Conservation (phyloP, 2,113 vertebrate genomes). For the Sylvia atricapilla region DNA sequence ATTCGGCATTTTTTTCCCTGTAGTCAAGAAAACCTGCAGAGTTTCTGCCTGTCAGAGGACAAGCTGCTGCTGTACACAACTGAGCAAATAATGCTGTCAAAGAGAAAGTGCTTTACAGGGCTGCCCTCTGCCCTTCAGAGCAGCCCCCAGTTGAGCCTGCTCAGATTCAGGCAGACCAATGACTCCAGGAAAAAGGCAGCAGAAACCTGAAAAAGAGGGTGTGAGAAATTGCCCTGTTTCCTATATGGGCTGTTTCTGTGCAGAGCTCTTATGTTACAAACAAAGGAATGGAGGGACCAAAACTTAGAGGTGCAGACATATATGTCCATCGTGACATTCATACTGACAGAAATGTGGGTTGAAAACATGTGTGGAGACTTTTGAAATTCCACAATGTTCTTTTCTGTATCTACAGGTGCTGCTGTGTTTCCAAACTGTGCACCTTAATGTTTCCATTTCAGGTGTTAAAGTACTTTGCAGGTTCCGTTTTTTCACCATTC, state of each 20-base stretch:
- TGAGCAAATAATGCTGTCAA: neutral
- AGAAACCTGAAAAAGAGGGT: neutral
- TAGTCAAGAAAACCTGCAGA: neutral
- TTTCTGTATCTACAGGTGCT: neutral
- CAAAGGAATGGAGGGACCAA: neutral
- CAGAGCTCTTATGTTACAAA: neutral
- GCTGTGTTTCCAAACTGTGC: neutral
- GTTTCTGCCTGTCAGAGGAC: neutral
- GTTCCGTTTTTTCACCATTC: neutral
- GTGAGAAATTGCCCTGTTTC: neutral
- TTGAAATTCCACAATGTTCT: neutral
- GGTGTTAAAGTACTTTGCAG: neutral
- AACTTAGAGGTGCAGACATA: neutral
- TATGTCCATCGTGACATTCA: neutral
- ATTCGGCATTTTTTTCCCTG: neutral
- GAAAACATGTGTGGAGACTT: neutral
- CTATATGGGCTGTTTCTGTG: neutral
- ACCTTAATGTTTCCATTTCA: neutral
- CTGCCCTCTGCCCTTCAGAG: neutral
- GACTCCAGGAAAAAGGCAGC: neutral
- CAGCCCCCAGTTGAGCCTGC: neutral
- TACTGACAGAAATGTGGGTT: neutral
- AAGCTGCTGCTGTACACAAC: neutral
- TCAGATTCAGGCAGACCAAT: neutral
- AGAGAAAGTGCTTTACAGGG: accelerated